Evolutionary conservation across 2,797 vertebrate species (phyloP).

Genomic region (Phataginus tetradactyla): DNA sequence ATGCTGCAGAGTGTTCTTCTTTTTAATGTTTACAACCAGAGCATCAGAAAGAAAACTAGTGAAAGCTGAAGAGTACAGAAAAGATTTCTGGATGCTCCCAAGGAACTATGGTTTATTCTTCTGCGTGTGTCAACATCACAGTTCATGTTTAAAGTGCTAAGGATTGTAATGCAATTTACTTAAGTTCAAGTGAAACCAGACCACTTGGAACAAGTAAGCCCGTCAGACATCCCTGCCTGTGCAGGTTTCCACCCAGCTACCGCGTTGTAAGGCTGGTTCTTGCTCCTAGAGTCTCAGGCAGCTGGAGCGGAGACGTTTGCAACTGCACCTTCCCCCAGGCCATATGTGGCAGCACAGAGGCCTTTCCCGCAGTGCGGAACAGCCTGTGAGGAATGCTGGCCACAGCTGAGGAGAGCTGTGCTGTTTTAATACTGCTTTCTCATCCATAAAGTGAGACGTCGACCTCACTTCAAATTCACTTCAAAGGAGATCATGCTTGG

Average conservation of each 20-base stretch:
- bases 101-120: not conserved
- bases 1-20: not conserved
- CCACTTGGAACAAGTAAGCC: not conserved
- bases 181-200: not conserved
- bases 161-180: not conserved
- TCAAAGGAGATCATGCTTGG: not conserved
- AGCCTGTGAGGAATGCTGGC: fast-evolving
- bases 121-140: not conserved
- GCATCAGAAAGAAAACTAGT: not conserved
- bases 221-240: fast-evolving
- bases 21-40: not conserved
- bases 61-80: not conserved
- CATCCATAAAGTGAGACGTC: not conserved
- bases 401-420: not conserved
- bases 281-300: not conserved
- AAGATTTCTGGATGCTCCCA: no score
- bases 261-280: not conserved
- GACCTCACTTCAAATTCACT: not conserved
- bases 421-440: not conserved
- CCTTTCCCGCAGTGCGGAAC: not conserved
- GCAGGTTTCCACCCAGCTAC: not conserved
- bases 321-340: not conserved
- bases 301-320: not conserved
- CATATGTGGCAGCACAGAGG: fast-evolving
- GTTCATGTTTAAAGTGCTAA: not conserved